Conservation (phyloP, 2,797 vertebrate species). For the Peromyscus nudipes region DNA sequence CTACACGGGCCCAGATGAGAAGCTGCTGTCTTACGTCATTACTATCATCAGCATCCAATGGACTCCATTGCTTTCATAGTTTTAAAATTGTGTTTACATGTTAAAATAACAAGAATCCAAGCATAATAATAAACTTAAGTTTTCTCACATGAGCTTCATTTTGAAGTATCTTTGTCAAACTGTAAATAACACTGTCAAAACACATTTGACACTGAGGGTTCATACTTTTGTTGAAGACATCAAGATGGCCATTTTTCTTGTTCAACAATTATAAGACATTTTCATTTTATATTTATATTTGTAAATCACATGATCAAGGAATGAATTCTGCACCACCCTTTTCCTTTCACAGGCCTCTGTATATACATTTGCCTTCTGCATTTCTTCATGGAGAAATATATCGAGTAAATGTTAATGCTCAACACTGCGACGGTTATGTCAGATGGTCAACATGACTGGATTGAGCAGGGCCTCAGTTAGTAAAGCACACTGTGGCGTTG, state of each 20-base stretch:
- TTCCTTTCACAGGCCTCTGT: not conserved
- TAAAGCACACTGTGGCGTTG: too few relatives aligned
- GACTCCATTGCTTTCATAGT: not conserved
- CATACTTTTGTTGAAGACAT: not conserved
- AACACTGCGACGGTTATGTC: not conserved
- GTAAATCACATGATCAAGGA: not conserved
- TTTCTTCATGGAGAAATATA: not conserved
- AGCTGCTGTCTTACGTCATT: not conserved
- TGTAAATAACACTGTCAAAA: not conserved
- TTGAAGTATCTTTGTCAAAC: not conserved
- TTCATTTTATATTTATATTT: not conserved
- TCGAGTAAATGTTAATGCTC: not conserved
- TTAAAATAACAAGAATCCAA: not conserved
- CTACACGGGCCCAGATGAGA: not conserved
- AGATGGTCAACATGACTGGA: not conserved
- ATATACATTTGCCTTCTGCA: not conserved
- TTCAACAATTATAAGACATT: not conserved
- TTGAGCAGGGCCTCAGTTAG: too few relatives aligned
- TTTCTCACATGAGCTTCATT: not conserved
- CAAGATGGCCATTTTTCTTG: not conserved
- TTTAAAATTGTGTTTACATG: not conserved
- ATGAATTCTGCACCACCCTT: not conserved
- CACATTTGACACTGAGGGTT: not conserved
- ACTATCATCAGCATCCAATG: not conserved
- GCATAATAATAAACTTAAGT: not conserved